These are phyloP conservation scores for Acanthis flammea DNA, from an alignment of 2,797 vertebrate genomes.

Conservation along the genomic window DNA sequence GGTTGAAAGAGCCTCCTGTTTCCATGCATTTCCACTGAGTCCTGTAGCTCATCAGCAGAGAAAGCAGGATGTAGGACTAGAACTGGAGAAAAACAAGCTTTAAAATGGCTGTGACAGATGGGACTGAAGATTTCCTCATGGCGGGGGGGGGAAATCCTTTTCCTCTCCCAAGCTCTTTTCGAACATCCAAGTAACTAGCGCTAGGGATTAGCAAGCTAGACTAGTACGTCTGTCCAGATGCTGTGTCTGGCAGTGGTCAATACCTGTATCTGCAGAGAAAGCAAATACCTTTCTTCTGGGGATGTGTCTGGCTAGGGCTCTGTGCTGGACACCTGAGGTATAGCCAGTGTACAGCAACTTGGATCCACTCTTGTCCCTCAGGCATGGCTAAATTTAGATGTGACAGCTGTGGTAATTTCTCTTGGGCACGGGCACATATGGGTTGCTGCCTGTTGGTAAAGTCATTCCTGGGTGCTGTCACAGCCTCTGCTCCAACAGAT, in stretches of 20 bases:
- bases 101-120: background rate
- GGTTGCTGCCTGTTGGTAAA: background rate
- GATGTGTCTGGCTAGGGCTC: background rate
- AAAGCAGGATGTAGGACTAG: background rate
- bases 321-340: background rate
- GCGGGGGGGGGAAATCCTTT: background rate
- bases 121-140: background rate
- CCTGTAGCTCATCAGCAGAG: background rate
- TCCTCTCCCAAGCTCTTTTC: background rate
- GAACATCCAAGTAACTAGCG: background rate
- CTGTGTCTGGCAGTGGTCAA: background rate
- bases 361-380: background rate
- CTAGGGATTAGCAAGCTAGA: background rate
- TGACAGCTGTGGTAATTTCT: background rate
- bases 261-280: background rate
- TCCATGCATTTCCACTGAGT: background rate
- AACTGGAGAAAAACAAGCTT: background rate
- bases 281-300: background rate
- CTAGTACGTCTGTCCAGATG: background rate
- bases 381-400: background rate
- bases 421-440: accelerated
- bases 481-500: background rate
- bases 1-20: background rate
- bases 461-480: background rate
- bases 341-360: accelerated